Conservation (phyloP, 2,797 vertebrate genomes). For the Siniperca undulata region DNA sequence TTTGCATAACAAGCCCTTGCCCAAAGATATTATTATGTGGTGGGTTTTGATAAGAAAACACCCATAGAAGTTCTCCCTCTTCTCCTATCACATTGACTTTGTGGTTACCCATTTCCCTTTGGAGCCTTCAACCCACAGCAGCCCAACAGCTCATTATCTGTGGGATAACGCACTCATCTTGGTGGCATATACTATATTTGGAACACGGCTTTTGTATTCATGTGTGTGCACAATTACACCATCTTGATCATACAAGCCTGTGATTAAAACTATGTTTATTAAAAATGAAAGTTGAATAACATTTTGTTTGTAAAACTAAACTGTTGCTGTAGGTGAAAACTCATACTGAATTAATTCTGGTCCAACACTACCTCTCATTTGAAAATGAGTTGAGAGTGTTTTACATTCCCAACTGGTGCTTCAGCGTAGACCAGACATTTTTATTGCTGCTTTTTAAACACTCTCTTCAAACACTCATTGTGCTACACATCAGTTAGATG, state of each 20-base stretch:
- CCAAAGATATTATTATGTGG: constrained; percentile 49
- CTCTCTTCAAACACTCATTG: constrained; percentile 41
- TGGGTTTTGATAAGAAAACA: constrained; percentile 45
- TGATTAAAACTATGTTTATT: constrained; percentile 4
- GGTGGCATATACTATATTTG: constrained; percentile 20
- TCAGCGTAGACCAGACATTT: constrained; percentile 26
- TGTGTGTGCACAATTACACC: constrained; percentile 7
- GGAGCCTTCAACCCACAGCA: constrained; percentile 45
- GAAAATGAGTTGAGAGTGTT: neutral
- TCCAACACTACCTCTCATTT: neutral
- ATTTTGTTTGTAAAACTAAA: neutral
- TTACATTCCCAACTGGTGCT: neutral
- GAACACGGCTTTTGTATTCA: constrained; percentile 6
- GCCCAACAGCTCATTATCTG: constrained; percentile 60
- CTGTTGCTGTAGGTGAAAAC: neutral
- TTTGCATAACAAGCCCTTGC: constrained; percentile 49
- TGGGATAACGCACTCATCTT: constrained; percentile 31
- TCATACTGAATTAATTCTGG: neutral
- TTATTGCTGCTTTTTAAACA: constrained; percentile 27
- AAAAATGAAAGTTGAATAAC: constrained; percentile 8
- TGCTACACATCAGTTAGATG: constrained; percentile 32
- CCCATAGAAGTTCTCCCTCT: constrained; percentile 20
- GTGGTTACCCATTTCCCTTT: constrained; percentile 53
- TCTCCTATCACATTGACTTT: constrained; percentile 48
- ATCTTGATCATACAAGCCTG: constrained; percentile 20